Percentiles rank a stretch among this genome's conserved stretches.
Evolutionary conservation across 2,113 vertebrate genomes (phyloP).

Genomic region (Paracanthobrama guichenoti): DNA sequence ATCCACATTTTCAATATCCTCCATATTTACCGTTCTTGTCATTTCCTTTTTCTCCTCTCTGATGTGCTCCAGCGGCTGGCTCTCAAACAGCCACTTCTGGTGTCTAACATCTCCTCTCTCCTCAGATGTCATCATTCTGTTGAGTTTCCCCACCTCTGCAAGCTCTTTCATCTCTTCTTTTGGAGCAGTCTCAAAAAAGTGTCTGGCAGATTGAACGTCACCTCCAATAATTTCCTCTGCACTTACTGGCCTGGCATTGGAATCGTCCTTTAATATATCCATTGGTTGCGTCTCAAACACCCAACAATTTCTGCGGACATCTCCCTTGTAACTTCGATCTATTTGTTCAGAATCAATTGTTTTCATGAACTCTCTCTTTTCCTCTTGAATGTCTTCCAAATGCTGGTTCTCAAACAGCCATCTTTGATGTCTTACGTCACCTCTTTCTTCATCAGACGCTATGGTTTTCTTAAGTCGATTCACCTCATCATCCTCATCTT

Average conservation of each 20-base stretch:
- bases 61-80: conserved; percentile 85
- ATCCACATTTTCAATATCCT: conserved; percentile 85
- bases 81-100: conserved; percentile 90
- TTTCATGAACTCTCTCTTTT: conserved; percentile 76
- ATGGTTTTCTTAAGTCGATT: conserved; percentile 37
- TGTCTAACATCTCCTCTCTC: conserved; percentile 87
- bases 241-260: conserved; percentile 66
- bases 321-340: conserved; percentile 75
- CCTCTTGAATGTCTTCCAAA: conserved; percentile 83
- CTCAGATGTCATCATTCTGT: conserved; percentile 73
- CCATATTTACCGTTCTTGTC: conserved; percentile 80
- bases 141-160: conserved; percentile 59
- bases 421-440: conserved; percentile 74
- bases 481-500: conserved; percentile 71
- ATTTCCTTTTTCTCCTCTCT: conserved; percentile 83
- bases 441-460: conserved; percentile 79
- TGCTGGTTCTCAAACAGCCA: conserved; percentile 87
- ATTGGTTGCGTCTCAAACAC: conserved; percentile 89
- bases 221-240: conserved; percentile 83
- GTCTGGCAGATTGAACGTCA: conserved; percentile 82
- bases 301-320: conserved; percentile 81
- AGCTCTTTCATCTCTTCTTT: conserved; percentile 82
- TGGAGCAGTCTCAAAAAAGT: conserved; percentile 87
- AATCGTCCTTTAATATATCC: conserved; percentile 82
- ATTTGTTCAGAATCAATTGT: conserved; percentile 83